phyloP scores from a whole-genome alignment of 2,113 vertebrate genomes.

The Oxyruncus cristatus region DNA sequence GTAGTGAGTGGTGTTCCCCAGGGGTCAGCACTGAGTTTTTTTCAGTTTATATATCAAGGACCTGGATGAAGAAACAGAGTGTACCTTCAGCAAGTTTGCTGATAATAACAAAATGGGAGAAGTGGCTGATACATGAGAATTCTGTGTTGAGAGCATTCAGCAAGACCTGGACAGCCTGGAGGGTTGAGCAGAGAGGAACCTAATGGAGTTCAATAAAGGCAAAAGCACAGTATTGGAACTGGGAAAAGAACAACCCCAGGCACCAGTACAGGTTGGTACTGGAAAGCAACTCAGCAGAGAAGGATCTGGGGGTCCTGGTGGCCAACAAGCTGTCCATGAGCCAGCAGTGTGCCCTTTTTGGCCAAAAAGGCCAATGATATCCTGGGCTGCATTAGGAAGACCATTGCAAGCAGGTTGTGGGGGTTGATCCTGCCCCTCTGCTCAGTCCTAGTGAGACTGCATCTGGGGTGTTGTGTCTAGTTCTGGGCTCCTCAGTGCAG shows the following conservation, averaged over 20 bases:
- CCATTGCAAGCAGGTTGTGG: neutral
- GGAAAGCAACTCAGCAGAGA: neutral
- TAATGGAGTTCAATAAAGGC: neutral
- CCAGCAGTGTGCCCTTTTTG: neutral
- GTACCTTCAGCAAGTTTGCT: neutral
- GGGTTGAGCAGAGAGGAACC: neutral
- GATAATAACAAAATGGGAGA: neutral
- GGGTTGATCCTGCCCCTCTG: neutral
- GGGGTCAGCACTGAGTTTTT: neutral
- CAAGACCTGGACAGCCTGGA: neutral
- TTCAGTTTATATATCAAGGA: neutral
- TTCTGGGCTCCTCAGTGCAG: neutral
- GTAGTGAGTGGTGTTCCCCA: neutral
- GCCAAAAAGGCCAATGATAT: neutral
- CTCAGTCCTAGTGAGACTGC: neutral
- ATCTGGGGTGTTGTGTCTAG: neutral
- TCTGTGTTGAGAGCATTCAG: neutral
- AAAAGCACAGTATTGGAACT: neutral
- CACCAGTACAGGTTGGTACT: neutral
- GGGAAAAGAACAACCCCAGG: neutral
- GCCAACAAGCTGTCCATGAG: neutral
- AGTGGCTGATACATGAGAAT: neutral
- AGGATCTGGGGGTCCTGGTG: neutral
- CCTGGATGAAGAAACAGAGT: neutral
- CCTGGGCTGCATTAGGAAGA: rapidly evolving